Conservation (phyloP, 2,797 vertebrate genomes). For the Enteromius afrohamiltoni region DNA sequence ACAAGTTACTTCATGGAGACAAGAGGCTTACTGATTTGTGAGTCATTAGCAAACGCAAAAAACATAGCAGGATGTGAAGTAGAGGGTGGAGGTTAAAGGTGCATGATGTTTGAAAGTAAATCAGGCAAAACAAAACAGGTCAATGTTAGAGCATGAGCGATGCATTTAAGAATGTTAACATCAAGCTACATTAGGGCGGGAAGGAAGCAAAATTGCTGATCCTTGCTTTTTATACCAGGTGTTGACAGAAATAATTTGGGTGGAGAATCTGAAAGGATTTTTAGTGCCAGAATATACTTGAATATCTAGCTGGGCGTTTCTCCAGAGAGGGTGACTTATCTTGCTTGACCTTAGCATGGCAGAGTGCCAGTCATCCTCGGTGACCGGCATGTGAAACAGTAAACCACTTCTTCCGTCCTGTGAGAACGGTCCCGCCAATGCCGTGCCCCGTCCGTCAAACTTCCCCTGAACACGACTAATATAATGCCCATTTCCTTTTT, state of each 20-base stretch:
- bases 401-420: constrained; percentile 29
- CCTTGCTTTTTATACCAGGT: constrained; percentile 27
- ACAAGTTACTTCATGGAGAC: not conserved
- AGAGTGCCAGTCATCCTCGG: constrained; percentile 8
- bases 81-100: constrained; percentile 30
- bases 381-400: constrained; percentile 37
- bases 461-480: constrained; percentile 60
- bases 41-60: constrained; percentile 20
- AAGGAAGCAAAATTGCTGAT: constrained; percentile 17
- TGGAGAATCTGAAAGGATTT: not conserved
- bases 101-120: constrained; percentile 50
- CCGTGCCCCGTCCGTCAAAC: constrained; percentile 52
- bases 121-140: constrained; percentile 68
- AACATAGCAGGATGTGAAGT: constrained; percentile 38
- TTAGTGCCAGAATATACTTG: not conserved
- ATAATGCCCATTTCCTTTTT: constrained; percentile 67
- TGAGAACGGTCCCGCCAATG: constrained; percentile 53
- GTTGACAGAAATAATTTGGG: constrained; percentile 6
- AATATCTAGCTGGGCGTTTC: constrained; percentile 1
- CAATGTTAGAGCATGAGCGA: not conserved
- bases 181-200: not conserved
- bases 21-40: constrained; percentile 7
- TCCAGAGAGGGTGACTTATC: constrained; percentile 30
- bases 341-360: constrained; percentile 28
- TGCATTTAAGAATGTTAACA: not conserved